Conservation (phyloP, 2,113 vertebrate species). For the Forbesichthys agassizii region DNA sequence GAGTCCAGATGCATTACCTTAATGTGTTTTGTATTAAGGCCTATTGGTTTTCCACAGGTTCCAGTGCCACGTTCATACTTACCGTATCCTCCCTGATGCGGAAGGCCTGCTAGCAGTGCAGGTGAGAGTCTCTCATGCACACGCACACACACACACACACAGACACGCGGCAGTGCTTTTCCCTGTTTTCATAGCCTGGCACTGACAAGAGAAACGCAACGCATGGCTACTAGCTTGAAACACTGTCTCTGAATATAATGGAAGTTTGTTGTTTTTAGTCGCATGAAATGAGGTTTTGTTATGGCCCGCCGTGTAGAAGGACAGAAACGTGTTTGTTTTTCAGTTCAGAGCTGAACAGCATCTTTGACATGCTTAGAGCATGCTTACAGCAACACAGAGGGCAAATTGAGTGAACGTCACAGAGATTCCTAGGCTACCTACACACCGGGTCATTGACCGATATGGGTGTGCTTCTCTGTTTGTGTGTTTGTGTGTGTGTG, state of each 20-base stretch:
- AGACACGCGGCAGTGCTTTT: neutral
- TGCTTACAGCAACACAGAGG: conserved; percentile 70
- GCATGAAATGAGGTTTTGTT: conserved; percentile 41
- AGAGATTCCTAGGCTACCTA: conserved; percentile 68
- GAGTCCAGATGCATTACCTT: too few species aligned
- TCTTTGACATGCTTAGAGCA: conserved; percentile 60
- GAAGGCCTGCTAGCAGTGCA: conserved; percentile 86
- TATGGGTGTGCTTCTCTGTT: conserved; percentile 18
- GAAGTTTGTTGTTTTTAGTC: conserved; percentile 1
- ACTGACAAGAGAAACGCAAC: neutral
- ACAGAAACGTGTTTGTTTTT: conserved; percentile 59
- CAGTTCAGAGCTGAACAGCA: conserved; percentile 46
- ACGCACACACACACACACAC: neutral
- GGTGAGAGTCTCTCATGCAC: conserved; percentile 64
- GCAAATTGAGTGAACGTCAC: conserved; percentile 73
- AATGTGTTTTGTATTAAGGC: neutral
- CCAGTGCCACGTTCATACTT: conserved; percentile 85
- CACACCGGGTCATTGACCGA: conserved; percentile 42
- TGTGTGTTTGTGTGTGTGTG: conserved; percentile 24
- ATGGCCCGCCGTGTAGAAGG: conserved; percentile 45
- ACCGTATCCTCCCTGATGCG: conserved; percentile 84
- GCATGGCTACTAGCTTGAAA: conserved; percentile 4
- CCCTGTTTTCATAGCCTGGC: neutral
- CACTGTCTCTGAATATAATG: conserved; percentile 1
- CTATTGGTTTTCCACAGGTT: conserved; percentile 70